Evolutionary conservation across 2,113 vertebrate species (phyloP).

Genomic region (Atlantisia rogersi): DNA sequence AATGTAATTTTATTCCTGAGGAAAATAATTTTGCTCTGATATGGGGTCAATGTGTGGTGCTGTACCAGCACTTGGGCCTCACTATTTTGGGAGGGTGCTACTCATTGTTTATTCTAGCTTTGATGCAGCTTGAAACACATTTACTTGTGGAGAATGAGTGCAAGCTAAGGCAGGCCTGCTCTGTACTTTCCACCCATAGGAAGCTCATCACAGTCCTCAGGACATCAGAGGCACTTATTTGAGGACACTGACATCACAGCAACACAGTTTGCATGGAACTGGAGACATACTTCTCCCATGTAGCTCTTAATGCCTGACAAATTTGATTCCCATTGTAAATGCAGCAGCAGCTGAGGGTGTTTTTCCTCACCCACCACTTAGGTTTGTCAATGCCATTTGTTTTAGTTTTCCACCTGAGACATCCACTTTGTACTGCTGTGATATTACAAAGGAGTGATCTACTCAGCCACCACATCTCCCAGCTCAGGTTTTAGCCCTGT

Average conservation of each 20-base stretch:
- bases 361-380: background rate
- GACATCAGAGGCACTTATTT: background rate
- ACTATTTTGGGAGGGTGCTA: background rate
- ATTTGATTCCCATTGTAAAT: background rate
- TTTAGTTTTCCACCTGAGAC: background rate
- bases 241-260: background rate
- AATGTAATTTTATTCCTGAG: background rate
- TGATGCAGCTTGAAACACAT: background rate
- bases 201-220: background rate
- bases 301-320: background rate
- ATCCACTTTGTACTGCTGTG: background rate
- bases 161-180: background rate
- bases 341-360: background rate
- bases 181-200: background rate
- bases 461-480: background rate
- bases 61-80: background rate
- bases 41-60: background rate
- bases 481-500: background rate
- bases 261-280: background rate
- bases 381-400: background rate
- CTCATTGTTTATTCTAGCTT: background rate
- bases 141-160: background rate
- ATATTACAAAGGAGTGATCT: background rate
- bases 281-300: rapidly evolving
- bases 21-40: background rate